These are phyloP conservation scores for Catharus ustulatus DNA, from an alignment of 2,797 vertebrate genomes.

Conservation along the genomic window DNA sequence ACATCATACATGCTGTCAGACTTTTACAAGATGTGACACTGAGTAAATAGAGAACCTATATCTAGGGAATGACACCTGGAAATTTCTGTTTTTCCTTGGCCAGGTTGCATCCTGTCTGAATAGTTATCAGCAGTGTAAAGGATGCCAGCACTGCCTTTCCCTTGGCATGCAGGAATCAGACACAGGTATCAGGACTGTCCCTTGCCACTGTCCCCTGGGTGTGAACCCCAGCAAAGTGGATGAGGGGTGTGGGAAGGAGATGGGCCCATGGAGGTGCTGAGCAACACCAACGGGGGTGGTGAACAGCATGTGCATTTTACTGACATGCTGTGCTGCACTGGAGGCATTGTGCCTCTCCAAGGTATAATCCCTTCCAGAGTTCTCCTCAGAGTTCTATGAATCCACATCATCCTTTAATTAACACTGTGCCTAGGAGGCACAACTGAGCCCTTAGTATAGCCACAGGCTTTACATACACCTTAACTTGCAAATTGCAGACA, in stretches of 20 bases:
- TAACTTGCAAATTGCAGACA: constrained; percentile 39
- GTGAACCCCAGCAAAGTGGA: neutral
- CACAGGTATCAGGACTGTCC: neutral
- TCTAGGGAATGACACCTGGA: neutral
- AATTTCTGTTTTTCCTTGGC: constrained; percentile 21
- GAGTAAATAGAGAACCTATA: neutral
- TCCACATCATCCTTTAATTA: constrained; percentile 62
- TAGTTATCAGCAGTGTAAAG: fast-evolving
- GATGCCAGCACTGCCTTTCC: neutral
- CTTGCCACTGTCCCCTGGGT: neutral
- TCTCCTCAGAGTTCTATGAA: neutral
- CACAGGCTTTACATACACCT: constrained; percentile 33
- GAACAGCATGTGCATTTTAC: neutral
- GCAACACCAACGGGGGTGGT: neutral
- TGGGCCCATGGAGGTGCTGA: neutral
- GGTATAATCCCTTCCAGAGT: constrained; percentile 50
- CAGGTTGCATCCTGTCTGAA: neutral
- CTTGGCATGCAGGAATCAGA: neutral
- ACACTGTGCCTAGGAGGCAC: constrained; percentile 54
- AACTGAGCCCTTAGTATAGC: constrained; percentile 15
- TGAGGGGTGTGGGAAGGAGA: neutral
- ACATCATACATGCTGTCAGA: neutral
- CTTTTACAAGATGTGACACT: neutral
- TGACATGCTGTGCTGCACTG: neutral
- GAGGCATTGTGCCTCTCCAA: constrained; percentile 37